These are phyloP conservation scores for Eupithecia subfuscata DNA, from an alignment of 2,888 invertebrate species.

Conservation along the genomic window DNA sequence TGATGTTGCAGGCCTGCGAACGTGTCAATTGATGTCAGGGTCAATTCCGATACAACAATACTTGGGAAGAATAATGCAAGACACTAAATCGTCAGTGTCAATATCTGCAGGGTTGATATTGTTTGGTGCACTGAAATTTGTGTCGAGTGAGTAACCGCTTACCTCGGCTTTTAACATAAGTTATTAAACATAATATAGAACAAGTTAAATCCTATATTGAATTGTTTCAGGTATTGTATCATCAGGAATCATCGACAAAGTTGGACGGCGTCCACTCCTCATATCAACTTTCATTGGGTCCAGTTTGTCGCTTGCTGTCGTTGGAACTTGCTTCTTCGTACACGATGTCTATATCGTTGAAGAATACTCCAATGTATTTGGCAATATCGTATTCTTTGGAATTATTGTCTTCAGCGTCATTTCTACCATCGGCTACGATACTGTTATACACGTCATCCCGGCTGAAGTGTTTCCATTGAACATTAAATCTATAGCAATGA, in stretches of 20 bases:
- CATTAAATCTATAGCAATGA: slow-evolving; percentile 81
- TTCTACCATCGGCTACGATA: slow-evolving; percentile 74
- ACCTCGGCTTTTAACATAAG: background rate
- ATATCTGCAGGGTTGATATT: slow-evolving; percentile 58
- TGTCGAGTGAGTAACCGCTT: background rate
- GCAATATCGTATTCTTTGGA: slow-evolving; percentile 71
- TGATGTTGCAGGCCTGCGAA: slow-evolving; percentile 57
- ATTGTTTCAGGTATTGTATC: slow-evolving; percentile 64
- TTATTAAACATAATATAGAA: too few relatives aligned
- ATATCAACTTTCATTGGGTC: slow-evolving; percentile 68
- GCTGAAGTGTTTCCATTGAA: slow-evolving; percentile 84
- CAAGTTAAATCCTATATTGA: background rate
- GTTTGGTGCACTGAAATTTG: slow-evolving; percentile 41
- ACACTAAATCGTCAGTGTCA: slow-evolving; percentile 54
- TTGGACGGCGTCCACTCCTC: slow-evolving; percentile 76
- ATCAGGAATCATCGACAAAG: slow-evolving; percentile 60
- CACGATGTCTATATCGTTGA: slow-evolving; percentile 49
- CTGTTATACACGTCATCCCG: slow-evolving; percentile 75
- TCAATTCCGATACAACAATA: slow-evolving; percentile 61
- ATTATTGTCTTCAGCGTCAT: slow-evolving; percentile 60
- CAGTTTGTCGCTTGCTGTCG: slow-evolving; percentile 49
- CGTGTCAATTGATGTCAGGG: slow-evolving; percentile 62
- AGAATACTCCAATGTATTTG: slow-evolving; percentile 20
- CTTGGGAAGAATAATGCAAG: slow-evolving; percentile 62
- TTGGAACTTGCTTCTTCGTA: slow-evolving; percentile 67